These are phyloP conservation scores for Porites divaricata DNA, from an alignment of 92 coral and sea anemone species.

Conservation along the genomic window DNA sequence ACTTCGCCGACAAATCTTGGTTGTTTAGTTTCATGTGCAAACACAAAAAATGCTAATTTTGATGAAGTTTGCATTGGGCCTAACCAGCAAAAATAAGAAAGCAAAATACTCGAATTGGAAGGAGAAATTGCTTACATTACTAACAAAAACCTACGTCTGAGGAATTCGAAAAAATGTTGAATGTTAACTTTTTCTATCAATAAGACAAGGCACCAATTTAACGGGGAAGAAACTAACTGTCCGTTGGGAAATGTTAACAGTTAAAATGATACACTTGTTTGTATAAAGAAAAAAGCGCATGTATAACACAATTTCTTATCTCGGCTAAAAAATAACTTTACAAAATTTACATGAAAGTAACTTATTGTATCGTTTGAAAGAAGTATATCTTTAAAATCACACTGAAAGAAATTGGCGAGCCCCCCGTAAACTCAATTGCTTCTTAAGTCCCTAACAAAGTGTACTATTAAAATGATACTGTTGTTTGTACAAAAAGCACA, in stretches of 20 bases:
- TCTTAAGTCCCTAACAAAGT: background rate
- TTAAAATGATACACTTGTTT: constrained; percentile 34
- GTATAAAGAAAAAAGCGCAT: constrained; percentile 1
- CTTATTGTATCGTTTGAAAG: too few species aligned
- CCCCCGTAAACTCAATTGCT: too few species aligned
- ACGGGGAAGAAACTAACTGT: constrained; percentile 15
- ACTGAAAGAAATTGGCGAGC: too few species aligned
- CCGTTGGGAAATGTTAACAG: constrained; percentile 20
- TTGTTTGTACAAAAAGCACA: background rate
- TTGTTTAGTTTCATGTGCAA: constrained; percentile 47
- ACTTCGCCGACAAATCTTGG: constrained; percentile 50
- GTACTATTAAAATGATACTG: background rate
- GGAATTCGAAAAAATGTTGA: constrained; percentile 24
- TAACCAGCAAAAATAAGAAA: constrained; percentile 46
- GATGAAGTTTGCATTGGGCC: constrained; percentile 35
- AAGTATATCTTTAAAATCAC: too few species aligned
- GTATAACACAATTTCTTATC: background rate
- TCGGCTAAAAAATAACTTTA: background rate
- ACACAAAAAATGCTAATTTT: constrained; percentile 54
- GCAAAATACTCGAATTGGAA: constrained; percentile 46
- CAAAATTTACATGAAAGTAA: too few species aligned
- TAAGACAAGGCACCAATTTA: constrained; percentile 16
- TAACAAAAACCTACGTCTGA: constrained; percentile 28
- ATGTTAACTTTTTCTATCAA: constrained; percentile 34
- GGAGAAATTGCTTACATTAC: constrained; percentile 29